These are phyloP conservation scores for Oryzias javanicus DNA, from an alignment of 2,113 vertebrate species.

Conservation along the genomic window DNA sequence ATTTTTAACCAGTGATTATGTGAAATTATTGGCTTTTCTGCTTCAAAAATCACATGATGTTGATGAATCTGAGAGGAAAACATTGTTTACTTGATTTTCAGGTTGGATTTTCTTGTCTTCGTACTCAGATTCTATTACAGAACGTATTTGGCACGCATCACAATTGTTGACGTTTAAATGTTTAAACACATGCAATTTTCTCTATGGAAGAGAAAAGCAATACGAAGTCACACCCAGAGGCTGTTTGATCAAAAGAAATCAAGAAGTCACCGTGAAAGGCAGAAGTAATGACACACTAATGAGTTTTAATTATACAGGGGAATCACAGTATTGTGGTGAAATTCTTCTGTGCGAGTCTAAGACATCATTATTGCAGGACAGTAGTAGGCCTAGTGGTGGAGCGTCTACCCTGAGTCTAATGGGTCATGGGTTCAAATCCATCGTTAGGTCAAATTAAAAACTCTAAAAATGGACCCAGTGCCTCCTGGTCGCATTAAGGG, in stretches of 20 bases:
- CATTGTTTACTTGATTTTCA: background rate
- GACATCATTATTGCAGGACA: too few relatives aligned
- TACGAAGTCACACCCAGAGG: slow-evolving; percentile 40
- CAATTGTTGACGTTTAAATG: slow-evolving; percentile 33
- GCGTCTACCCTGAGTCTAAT: too few relatives aligned
- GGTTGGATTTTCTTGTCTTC: slow-evolving; percentile 1
- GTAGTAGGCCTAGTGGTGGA: too few relatives aligned
- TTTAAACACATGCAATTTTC: slow-evolving; percentile 52
- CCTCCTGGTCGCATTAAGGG: too few relatives aligned
- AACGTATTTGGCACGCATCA: background rate
- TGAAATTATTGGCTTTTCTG: too few relatives aligned
- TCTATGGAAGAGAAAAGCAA: slow-evolving; percentile 41
- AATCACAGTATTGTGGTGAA: slow-evolving; percentile 20
- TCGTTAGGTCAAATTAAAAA: too few relatives aligned
- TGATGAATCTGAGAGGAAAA: background rate
- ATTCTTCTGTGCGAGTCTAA: background rate
- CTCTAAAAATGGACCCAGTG: too few relatives aligned
- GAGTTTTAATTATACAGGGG: slow-evolving; percentile 52
- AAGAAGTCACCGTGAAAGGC: slow-evolving; percentile 36
- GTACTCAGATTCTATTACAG: slow-evolving; percentile 34
- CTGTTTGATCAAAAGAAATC: slow-evolving; percentile 8
- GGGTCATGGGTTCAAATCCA: too few relatives aligned
- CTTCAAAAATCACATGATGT: background rate
- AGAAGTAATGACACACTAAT: slow-evolving; percentile 28
- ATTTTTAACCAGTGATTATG: too few relatives aligned